Conservation (phyloP, 1,140 invertebrate genomes). For the Berghia stephanieae region DNA sequence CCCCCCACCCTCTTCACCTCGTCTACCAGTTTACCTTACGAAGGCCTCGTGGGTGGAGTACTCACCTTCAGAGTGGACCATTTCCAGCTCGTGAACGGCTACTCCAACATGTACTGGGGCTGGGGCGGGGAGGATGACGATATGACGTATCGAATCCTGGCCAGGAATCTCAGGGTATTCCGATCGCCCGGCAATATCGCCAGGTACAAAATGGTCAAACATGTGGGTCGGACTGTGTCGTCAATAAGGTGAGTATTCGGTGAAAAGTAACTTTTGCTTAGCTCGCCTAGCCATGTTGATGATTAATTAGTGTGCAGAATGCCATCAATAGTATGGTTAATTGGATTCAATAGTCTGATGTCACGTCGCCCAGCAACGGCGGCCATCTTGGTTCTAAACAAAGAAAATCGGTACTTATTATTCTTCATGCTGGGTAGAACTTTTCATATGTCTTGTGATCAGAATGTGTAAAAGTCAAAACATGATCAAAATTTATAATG, state of each 20-base stretch:
- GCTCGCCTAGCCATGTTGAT: too few relatives aligned
- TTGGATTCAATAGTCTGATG: too few relatives aligned
- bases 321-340: too few relatives aligned
- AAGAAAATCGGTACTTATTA: too few relatives aligned
- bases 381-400: too few relatives aligned
- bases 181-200: constrained; percentile 54
- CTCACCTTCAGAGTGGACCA: constrained; percentile 72
- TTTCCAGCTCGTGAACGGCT: constrained; percentile 84
- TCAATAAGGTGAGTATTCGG: neutral
- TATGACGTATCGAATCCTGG: constrained; percentile 70
- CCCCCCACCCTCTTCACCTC: neutral
- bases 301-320: too few relatives aligned
- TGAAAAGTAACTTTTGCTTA: too few relatives aligned
- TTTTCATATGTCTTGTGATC: too few relatives aligned
- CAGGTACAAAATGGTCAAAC: constrained; percentile 64
- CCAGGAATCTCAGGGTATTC: constrained; percentile 58
- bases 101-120: constrained; percentile 90
- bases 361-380: too few relatives aligned
- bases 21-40: constrained; percentile 82
- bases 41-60: constrained; percentile 83
- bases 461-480: too few relatives aligned
- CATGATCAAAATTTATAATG: too few relatives aligned
- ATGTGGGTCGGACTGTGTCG: constrained; percentile 60
- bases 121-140: constrained; percentile 82
- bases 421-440: too few relatives aligned